Evolutionary conservation across 2,113 vertebrate species (phyloP), one percentile per base, ranked within the genome.

Genomic region (Cricetomys ansorgei): DNA sequence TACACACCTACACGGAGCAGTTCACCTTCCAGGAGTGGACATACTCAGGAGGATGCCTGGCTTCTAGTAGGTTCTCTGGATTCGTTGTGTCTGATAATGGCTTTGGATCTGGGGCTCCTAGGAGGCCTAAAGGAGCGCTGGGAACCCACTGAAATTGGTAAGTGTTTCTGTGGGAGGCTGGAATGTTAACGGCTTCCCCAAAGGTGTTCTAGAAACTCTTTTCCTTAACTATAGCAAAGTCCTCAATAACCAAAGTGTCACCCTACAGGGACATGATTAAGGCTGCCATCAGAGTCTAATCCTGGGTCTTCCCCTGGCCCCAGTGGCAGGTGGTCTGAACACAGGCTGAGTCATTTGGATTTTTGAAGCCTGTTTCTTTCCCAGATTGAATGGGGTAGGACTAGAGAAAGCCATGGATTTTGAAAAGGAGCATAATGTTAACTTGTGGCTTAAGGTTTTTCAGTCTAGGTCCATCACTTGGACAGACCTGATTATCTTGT

Each of bases 381-480:
- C 67, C 15, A 65, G 86, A 86, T 55, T 55, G 31, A 92, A 50
- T 34, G 76, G 29, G 72, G 48, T 11, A 3, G 59, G 85, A 73
- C 16, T 40, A 37, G 53, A 37, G 72, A 25, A 43, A 53, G 27
- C 88, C 80, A 40, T 21, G 80, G 13, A 40, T 92, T 96, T 87
- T 57, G 88, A 40, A 59, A 94, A 92, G 67, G 89, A 48, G 19
- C 69, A 67, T 88, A 83, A 92, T 64, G 27, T 67, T 92, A 85
- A 55, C 77, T 87, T 64, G 84, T 62, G 70, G 70, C 83, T 96
- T 89, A 94, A 94, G 94, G 93, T 37, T 81, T 96, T 97, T 92
- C 76, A 43, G 50, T 90, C 21, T 2, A 25, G 69, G 81, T 95
- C 88, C 81, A 93, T 88, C 94, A 48, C 67, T 75, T 84, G 92